These are phyloP conservation scores for Harpagifer antarcticus DNA, from an alignment of 2,797 vertebrate genomes.

Conservation along the genomic window DNA sequence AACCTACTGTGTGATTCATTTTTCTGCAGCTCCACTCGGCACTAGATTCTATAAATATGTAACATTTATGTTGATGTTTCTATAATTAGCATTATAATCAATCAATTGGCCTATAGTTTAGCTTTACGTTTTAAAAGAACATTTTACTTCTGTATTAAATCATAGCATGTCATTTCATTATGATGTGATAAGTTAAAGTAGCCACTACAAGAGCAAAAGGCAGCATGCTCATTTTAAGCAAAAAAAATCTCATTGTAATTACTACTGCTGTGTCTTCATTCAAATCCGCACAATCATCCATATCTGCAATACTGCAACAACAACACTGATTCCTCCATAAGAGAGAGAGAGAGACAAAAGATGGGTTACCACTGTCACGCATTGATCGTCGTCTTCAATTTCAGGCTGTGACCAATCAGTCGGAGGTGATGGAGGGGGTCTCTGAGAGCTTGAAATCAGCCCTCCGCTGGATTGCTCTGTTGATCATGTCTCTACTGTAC, in stretches of 20 bases:
- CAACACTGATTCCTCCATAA: conserved; percentile 1
- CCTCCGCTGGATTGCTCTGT: not conserved
- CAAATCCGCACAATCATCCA: not conserved
- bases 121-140: not conserved
- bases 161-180: not conserved
- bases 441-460: conserved; percentile 16
- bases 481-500: conserved; percentile 1
- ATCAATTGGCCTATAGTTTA: not conserved
- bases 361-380: conserved; percentile 15
- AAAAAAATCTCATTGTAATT: conserved; percentile 12
- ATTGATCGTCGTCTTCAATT: conserved; percentile 26
- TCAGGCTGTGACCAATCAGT: conserved; percentile 23
- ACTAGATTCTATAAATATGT: not conserved
- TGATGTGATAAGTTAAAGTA: not conserved
- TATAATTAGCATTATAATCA: not conserved
- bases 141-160: not conserved
- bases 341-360: conserved; percentile 14
- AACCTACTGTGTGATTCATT: not conserved
- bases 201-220: not conserved
- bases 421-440: conserved; percentile 18
- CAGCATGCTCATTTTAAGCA: conserved; percentile 3
- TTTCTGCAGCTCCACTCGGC: not conserved
- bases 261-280: conserved; percentile 3
- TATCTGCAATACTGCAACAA: not conserved
- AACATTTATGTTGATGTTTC: not conserved